Evolutionary conservation across 2,888 invertebrate genomes (phyloP).

Genomic region (Drosophila macrospina): DNA sequence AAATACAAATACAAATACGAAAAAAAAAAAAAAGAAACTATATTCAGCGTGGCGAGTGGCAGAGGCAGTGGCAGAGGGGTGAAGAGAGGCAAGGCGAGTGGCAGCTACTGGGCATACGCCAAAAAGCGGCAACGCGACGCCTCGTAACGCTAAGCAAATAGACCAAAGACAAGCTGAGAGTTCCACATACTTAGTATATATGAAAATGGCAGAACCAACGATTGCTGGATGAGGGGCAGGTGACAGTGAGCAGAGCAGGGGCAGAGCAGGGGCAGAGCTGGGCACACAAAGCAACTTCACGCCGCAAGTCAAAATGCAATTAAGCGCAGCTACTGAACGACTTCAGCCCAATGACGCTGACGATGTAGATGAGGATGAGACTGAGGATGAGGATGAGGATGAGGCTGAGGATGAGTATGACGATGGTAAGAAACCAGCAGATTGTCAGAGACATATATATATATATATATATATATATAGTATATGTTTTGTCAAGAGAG

Average conservation of each 20-base stretch:
- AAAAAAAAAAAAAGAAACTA: constrained; percentile 1
- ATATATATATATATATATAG: constrained; percentile 7
- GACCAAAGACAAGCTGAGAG: constrained; percentile 56
- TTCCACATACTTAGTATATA: constrained; percentile 33
- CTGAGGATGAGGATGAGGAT: constrained; percentile 7
- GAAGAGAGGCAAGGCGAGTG: constrained; percentile 22
- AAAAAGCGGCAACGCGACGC: constrained; percentile 71
- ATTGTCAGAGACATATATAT: constrained; percentile 65
- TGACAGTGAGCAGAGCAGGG: not conserved
- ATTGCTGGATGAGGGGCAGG: not conserved
- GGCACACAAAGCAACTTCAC: constrained; percentile 75
- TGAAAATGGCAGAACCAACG: constrained; percentile 27
- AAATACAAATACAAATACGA: constrained; percentile 37
- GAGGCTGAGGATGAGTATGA: constrained; percentile 27
- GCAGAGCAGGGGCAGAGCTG: constrained; percentile 4
- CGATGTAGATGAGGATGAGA: constrained; percentile 22
- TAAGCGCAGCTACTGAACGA: constrained; percentile 78
- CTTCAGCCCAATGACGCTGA: constrained; percentile 36
- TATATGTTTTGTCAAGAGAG: constrained; percentile 37
- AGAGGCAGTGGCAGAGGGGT: constrained; percentile 6
- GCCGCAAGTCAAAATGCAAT: constrained; percentile 82
- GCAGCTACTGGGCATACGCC: constrained; percentile 77
- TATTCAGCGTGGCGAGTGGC: not conserved
- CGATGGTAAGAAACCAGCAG: constrained; percentile 68
- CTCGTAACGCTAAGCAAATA: constrained; percentile 74